Conservation (phyloP, 2,888 invertebrate species). For the Loripinus fragilis region DNA sequence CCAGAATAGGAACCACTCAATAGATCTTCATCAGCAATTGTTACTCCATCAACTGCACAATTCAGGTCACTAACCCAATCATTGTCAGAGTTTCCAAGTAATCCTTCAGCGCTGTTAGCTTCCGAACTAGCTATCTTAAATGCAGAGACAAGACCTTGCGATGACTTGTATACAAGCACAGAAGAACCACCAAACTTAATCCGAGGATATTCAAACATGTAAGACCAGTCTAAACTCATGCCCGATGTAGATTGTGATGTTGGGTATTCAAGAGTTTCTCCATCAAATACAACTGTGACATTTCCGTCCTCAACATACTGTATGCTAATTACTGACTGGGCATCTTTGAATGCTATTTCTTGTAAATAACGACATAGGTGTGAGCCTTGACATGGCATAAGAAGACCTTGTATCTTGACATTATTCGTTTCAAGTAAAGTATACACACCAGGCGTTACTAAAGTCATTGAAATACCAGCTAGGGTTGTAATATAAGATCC, state of each 20-base stretch:
- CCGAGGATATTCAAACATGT: conserved; percentile 47
- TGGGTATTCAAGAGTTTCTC: conserved; percentile 36
- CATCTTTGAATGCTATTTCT: conserved; percentile 51
- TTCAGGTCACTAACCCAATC: conserved; percentile 65
- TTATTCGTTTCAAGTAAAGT: conserved; percentile 38
- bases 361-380: conserved; percentile 58
- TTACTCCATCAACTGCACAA: conserved; percentile 28
- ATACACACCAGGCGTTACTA: conserved; percentile 60
- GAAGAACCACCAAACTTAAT: conserved; percentile 52
- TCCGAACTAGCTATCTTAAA: conserved; percentile 46
- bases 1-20: conserved; percentile 49
- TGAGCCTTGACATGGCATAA: conserved; percentile 60
- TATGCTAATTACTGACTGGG: conserved; percentile 37
- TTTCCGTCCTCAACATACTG: conserved; percentile 37
- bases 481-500: conserved; percentile 63
- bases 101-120: conserved; percentile 48
- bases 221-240: conserved; percentile 55
- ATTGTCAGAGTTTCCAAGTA: conserved; percentile 65
- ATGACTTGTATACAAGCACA: conserved; percentile 56
- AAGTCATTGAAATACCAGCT: conserved; percentile 58
- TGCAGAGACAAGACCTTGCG: conserved; percentile 52
- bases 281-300: conserved; percentile 31
- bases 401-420: conserved; percentile 63
- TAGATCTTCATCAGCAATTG: conserved; percentile 22
- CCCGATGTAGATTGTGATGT: conserved; percentile 22